Percentiles rank a stretch among this genome's conserved stretches.
Conservation (phyloP, 2,113 vertebrate genomes). For the Cyanoramphus novaezelandiae region DNA sequence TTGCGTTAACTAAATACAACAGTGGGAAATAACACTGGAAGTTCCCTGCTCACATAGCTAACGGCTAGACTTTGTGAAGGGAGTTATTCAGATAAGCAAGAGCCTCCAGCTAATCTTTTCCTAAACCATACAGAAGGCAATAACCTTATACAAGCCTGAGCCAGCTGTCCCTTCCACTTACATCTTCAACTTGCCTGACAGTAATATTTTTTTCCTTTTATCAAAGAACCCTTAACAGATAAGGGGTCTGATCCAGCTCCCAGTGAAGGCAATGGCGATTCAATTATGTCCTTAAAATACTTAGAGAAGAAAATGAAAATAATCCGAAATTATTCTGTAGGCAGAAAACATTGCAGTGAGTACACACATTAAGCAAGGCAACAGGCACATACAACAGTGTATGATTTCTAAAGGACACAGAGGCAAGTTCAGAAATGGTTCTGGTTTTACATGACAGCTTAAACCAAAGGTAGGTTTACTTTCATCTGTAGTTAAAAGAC, state of each 20-base stretch:
- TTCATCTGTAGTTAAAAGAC: conserved; percentile 62
- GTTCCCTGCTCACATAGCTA: background rate
- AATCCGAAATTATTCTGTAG: background rate
- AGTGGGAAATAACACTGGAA: background rate
- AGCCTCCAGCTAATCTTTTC: conserved; percentile 38
- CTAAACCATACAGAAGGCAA: background rate
- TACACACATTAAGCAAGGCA: background rate
- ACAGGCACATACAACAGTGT: background rate
- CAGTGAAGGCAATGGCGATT: background rate
- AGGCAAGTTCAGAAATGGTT: background rate
- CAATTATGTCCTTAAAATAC: background rate
- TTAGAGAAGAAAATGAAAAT: background rate
- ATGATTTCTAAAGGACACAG: background rate
- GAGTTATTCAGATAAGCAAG: conserved; percentile 4
- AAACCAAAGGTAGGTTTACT: conserved; percentile 15
- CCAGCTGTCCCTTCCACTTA: background rate
- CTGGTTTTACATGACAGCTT: background rate
- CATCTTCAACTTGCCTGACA: background rate
- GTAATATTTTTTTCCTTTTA: conserved; percentile 12
- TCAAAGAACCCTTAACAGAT: background rate
- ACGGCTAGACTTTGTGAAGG: background rate
- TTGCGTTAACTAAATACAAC: background rate
- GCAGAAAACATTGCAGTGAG: background rate
- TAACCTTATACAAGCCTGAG: background rate
- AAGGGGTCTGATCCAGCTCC: background rate